Evolutionary conservation across 2,113 vertebrate species (phyloP), one percentile per base, ranked within the genome.

Genomic region (Tringa solitaria): DNA sequence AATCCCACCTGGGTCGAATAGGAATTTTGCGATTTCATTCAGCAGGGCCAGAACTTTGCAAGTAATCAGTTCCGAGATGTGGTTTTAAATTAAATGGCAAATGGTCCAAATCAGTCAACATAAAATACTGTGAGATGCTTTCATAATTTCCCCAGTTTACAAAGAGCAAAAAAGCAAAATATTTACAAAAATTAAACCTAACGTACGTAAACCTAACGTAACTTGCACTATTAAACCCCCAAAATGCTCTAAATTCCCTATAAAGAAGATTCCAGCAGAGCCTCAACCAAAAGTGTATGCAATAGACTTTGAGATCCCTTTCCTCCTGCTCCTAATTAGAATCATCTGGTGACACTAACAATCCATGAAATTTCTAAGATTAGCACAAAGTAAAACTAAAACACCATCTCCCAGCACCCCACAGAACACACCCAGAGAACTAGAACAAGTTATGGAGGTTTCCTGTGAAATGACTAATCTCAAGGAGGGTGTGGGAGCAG

Each of bases 401-500:
- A 41, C 21, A 3, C 1, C 18, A 14, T 12, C 20, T 81, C 14
- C 15, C 37, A 68, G 12, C 13, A 50, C 1, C 6, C 5, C 46
- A 46, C 46, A 46, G 46, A 46, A 22, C 19, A 4, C 27, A 76
- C 12, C 12, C 19, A 69, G 28, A 60, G 11, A 35, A 6, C 5
- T 5, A 10, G 22, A 69, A 9, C 10, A 64, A 57, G 23, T 32
- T 18, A 46, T 43, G 50, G 14, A 33, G 20, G 2, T 78, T 89
- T 75, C 14, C 37, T 67, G 20, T 32, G 14, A 32, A 32, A 46
- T 32, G 13, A 26, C 22, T 12, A 22, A 5, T n/a, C 1, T 1
- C 22, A 65, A 84, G 8, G 28, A 61, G 56, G 89, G 8, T 1
- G 2, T 0, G 0, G 20, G 20, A 78, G 14, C 8, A 14, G 6